Evolutionary conservation across 2,113 vertebrate genomes (phyloP).

Genomic region (Sphaerodactylus townsendi): DNA sequence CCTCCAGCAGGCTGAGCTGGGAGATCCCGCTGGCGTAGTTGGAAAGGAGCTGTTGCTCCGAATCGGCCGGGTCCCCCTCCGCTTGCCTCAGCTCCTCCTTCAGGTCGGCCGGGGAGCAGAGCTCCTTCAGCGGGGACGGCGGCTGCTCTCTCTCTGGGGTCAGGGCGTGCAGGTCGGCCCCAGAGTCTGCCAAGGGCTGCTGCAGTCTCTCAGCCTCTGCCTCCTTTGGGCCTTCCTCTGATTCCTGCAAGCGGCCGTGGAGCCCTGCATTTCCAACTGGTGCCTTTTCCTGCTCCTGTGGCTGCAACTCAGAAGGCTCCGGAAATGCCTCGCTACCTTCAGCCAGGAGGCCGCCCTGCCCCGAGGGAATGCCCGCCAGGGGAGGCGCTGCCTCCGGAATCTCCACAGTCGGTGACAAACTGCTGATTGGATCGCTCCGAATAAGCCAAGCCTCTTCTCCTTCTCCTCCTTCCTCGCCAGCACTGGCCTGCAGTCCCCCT

Average conservation of each 20-base stretch:
- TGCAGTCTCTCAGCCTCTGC: slow-evolving; percentile 78
- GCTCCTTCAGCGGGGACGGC: slow-evolving; percentile 65
- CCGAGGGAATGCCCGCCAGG: slow-evolving; percentile 1
- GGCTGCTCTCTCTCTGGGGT: slow-evolving; percentile 75
- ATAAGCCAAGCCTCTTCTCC: slow-evolving; percentile 7
- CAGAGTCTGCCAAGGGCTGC: slow-evolving; percentile 64
- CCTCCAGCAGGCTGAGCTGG: slow-evolving; percentile 76
- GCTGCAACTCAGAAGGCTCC: slow-evolving; percentile 8
- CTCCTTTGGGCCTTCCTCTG: slow-evolving; percentile 60
- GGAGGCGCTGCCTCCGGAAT: background rate
- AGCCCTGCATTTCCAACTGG: slow-evolving; percentile 61
- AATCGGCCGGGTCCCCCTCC: slow-evolving; percentile 65
- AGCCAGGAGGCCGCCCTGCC: background rate
- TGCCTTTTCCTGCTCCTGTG: slow-evolving; percentile 56
- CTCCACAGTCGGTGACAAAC: slow-evolving; percentile 30
- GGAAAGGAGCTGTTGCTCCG: slow-evolving; percentile 72
- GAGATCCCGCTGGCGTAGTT: slow-evolving; percentile 67
- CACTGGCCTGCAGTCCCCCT: slow-evolving; percentile 1
- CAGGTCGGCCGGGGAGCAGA: slow-evolving; percentile 53
- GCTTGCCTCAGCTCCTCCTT: slow-evolving; percentile 73
- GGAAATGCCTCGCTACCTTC: background rate
- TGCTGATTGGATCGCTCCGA: slow-evolving; percentile 13
- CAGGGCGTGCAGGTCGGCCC: slow-evolving; percentile 59
- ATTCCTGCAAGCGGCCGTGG: slow-evolving; percentile 53
- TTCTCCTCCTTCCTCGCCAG: slow-evolving; percentile 27